phyloP scores from a whole-genome alignment of 2,797 vertebrate species.

The Intellagama lesueurii region DNA sequence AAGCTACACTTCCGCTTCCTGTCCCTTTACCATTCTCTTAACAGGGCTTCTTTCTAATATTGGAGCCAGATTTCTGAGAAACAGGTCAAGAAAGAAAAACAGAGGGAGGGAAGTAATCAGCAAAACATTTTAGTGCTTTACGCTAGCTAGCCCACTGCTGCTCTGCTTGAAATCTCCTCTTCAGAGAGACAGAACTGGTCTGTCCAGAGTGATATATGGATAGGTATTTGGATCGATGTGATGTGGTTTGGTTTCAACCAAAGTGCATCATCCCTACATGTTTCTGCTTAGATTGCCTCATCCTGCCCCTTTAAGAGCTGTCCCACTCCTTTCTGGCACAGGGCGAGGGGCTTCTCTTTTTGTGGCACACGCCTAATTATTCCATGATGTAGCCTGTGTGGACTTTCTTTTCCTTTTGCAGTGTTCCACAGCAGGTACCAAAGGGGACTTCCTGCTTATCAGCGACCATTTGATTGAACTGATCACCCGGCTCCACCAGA shows the following conservation, averaged over 20 bases:
- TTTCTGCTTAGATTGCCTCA: no score
- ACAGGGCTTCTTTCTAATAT: background rate
- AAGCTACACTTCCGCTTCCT: background rate
- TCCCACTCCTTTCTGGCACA: no score
- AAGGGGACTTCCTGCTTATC: slow-evolving; percentile 78
- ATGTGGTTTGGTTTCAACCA: no score
- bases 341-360: no score
- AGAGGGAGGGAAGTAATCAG: background rate
- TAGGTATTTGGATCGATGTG: no score
- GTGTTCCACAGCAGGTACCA: slow-evolving; percentile 65
- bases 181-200: background rate
- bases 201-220: no score
- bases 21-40: no score
- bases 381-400: no score
- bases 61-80: background rate
- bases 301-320: no score
- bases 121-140: background rate
- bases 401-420: slow-evolving; percentile 34
- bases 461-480: slow-evolving; percentile 80
- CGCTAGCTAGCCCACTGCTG: no score
- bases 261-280: no score
- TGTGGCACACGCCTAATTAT: no score
- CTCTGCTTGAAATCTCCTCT: background rate
- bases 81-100: background rate
- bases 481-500: slow-evolving; percentile 72